These are phyloP conservation scores for Tetragnatha versicolor DNA, from an alignment of 1,140 invertebrate genomes.

Conservation along the genomic window DNA sequence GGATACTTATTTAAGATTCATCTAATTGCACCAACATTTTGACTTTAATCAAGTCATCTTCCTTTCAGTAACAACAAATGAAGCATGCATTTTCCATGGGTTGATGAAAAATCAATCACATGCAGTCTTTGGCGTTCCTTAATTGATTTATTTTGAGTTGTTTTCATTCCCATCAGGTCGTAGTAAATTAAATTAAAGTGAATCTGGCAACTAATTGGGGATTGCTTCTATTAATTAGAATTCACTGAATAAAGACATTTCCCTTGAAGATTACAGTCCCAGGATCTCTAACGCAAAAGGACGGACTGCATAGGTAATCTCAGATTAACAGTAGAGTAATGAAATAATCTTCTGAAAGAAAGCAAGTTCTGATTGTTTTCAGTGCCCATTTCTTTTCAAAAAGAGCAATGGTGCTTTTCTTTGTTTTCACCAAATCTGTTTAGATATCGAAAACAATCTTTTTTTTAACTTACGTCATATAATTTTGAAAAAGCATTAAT, in stretches of 20 bases:
- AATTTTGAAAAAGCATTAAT: no score
- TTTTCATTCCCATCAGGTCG: constrained; percentile 5
- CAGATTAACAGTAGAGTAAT: background rate
- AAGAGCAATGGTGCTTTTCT: no score
- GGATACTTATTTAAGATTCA: no score
- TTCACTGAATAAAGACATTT: constrained; percentile 16
- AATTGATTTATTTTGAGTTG: constrained; percentile 18
- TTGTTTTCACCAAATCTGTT: no score
- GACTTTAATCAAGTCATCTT: no score
- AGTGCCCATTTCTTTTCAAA: background rate
- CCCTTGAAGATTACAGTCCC: constrained; percentile 7
- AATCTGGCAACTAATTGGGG: constrained; percentile 13
- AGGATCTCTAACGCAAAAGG: constrained; percentile 10
- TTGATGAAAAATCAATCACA: no score
- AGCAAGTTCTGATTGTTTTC: background rate
- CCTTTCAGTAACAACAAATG: no score
- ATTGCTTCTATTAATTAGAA: constrained; percentile 20
- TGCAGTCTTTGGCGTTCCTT: background rate
- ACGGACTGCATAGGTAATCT: no score
- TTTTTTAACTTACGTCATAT: no score
- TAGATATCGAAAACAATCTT: no score
- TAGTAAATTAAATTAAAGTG: constrained; percentile 17
- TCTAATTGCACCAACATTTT: no score
- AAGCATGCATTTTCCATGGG: no score
- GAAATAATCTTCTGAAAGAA: background rate